phyloP scores from a whole-genome alignment of 2,888 invertebrate genomes.

The Platerodrilus igneus region DNA sequence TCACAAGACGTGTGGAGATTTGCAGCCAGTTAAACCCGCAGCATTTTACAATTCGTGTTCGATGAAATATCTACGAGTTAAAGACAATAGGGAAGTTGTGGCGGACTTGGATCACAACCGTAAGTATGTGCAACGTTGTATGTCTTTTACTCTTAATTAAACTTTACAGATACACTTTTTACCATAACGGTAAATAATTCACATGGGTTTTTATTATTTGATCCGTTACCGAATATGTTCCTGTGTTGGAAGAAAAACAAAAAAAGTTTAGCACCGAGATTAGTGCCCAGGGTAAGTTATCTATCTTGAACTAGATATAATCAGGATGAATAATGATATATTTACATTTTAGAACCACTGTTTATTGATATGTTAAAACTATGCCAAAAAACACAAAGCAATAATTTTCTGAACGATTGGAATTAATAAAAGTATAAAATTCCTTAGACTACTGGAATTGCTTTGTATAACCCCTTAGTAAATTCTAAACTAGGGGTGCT shows the following conservation, averaged over 20 bases:
- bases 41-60: conserved; percentile 31
- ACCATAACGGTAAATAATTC: conserved; percentile 26
- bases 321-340: too few relatives aligned
- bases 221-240: conserved; percentile 35
- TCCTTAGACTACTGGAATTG: too few relatives aligned
- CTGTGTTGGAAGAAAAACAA: conserved; percentile 38
- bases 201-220: conserved; percentile 35
- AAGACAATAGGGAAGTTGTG: conserved; percentile 31
- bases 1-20: conserved; percentile 20
- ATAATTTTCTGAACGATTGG: too few relatives aligned
- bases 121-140: conserved; percentile 15
- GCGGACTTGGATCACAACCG: conserved; percentile 22
- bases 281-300: conserved; percentile 37
- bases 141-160: conserved; percentile 10
- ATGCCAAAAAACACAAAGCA: too few relatives aligned
- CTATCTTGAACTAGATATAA: too few relatives aligned
- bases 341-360: too few relatives aligned
- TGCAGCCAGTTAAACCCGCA: conserved; percentile 30
- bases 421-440: too few relatives aligned
- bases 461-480: too few relatives aligned
- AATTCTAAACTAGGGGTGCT: too few relatives aligned
- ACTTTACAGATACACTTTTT: conserved; percentile 27
- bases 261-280: conserved; percentile 24
- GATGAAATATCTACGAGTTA: conserved; percentile 33
- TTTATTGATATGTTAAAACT: too few relatives aligned